Evolutionary conservation across 1,140 invertebrate genomes (phyloP).

Genomic region (Papilio polytes): DNA sequence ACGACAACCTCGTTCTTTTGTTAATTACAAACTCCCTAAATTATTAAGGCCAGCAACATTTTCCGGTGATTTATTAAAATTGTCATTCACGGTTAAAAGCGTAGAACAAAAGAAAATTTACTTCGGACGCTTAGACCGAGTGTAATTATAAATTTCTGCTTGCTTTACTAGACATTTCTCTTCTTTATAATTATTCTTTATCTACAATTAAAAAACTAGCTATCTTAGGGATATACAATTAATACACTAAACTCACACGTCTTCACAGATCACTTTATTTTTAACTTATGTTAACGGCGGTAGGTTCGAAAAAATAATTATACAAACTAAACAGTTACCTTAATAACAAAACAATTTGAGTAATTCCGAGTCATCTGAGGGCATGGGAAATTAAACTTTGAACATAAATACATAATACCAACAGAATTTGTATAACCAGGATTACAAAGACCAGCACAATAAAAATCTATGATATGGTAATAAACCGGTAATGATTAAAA

Average conservation of each 20-base stretch:
- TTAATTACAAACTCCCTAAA: slow-evolving; percentile 48
- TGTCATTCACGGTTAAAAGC: slow-evolving; percentile 41
- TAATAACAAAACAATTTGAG: slow-evolving; percentile 39
- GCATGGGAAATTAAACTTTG: slow-evolving; percentile 29
- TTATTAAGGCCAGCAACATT: slow-evolving; percentile 41
- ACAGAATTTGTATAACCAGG: background rate
- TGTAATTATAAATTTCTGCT: slow-evolving; percentile 41
- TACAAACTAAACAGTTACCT: too few relatives aligned
- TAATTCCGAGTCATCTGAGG: slow-evolving; percentile 34
- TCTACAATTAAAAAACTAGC: too few relatives aligned
- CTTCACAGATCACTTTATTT: too few relatives aligned
- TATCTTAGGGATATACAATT: too few relatives aligned
- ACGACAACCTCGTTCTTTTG: slow-evolving; percentile 53
- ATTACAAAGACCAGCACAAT: background rate
- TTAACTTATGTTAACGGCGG: too few relatives aligned
- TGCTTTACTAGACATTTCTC: slow-evolving; percentile 35
- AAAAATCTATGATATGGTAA: background rate
- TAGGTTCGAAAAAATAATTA: too few relatives aligned
- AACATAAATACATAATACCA: background rate
- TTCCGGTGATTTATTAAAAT: slow-evolving; percentile 42
- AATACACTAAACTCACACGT: too few relatives aligned
- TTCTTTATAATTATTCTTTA: slow-evolving; percentile 34
- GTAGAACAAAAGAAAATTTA: slow-evolving; percentile 39
- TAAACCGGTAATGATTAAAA: background rate
- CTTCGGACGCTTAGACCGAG: slow-evolving; percentile 24